Evolutionary conservation across 2,797 vertebrate genomes (phyloP).

Genomic region (Acanthurus leucopareius): DNA sequence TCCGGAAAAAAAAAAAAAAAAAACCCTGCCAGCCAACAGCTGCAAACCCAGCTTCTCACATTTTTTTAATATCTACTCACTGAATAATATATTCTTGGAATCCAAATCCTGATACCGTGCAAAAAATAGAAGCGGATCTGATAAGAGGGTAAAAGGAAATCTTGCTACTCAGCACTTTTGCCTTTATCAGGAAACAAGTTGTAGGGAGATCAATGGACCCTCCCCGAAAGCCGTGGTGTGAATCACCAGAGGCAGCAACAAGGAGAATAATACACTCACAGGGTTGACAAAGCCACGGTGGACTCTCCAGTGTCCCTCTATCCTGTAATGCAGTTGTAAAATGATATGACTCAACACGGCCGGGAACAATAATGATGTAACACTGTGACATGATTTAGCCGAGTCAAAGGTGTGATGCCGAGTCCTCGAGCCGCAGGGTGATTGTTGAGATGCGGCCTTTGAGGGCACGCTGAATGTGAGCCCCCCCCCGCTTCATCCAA

Average conservation of each 20-base stretch:
- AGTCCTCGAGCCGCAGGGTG: slow-evolving; percentile 65
- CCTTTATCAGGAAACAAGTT: slow-evolving; percentile 63
- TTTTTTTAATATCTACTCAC: slow-evolving; percentile 62
- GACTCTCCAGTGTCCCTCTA: slow-evolving; percentile 48
- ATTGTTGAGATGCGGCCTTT: slow-evolving; percentile 66
- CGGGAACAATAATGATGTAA: slow-evolving; percentile 68
- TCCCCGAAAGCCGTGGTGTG: slow-evolving; percentile 59
- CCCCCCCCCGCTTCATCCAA: slow-evolving; percentile 48
- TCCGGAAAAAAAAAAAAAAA: slow-evolving; percentile 32
- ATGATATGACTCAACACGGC: slow-evolving; percentile 66
- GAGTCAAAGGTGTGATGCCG: slow-evolving; percentile 61
- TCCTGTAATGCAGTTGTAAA: slow-evolving; percentile 64
- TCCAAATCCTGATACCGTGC: slow-evolving; percentile 70
- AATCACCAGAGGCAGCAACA: slow-evolving; percentile 68
- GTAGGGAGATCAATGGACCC: slow-evolving; percentile 71
- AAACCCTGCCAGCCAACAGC: slow-evolving; percentile 54
- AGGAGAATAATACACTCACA: slow-evolving; percentile 60
- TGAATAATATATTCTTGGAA: slow-evolving; percentile 76
- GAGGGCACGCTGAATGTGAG: slow-evolving; percentile 57
- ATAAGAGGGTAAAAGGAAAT: slow-evolving; percentile 59
- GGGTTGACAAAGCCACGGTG: slow-evolving; percentile 48
- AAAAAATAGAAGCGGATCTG: slow-evolving; percentile 63
- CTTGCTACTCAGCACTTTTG: slow-evolving; percentile 71
- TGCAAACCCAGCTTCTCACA: slow-evolving; percentile 54
- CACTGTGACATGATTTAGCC: slow-evolving; percentile 68